Evolutionary conservation across 2,888 invertebrate species (phyloP).

Genomic region (Hypselothyrea guttata): DNA sequence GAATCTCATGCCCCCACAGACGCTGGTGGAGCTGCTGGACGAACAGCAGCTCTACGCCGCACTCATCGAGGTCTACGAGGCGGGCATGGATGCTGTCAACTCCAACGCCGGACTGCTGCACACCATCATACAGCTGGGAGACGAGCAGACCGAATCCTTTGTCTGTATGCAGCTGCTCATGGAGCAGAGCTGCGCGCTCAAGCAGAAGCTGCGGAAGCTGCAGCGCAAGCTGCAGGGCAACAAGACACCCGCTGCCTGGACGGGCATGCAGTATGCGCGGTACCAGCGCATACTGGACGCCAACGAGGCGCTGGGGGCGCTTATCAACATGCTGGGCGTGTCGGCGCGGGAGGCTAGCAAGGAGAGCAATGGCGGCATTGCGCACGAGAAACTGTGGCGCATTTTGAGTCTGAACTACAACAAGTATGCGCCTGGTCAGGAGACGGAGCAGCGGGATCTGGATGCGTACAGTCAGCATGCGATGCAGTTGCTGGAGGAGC

Average conservation of each 20-base stretch:
- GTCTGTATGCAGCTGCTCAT: constrained; percentile 89
- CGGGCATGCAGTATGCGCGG: constrained; percentile 79
- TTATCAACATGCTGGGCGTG: constrained; percentile 85
- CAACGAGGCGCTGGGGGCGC: constrained; percentile 84
- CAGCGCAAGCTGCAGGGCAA: constrained; percentile 85
- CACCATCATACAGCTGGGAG: constrained; percentile 84
- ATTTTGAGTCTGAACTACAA: constrained; percentile 84
- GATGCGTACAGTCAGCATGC: constrained; percentile 55
- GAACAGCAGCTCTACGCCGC: constrained; percentile 86
- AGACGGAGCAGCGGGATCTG: constrained; percentile 50
- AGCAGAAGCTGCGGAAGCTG: constrained; percentile 91
- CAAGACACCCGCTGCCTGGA: constrained; percentile 81
- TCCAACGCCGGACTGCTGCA: constrained; percentile 86
- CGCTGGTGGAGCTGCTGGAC: constrained; percentile 83
- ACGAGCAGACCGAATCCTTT: constrained; percentile 87
- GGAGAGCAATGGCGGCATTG: constrained; percentile 83
- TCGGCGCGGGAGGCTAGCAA: constrained; percentile 84
- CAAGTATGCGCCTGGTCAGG: constrained; percentile 76
- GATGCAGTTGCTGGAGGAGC: constrained; percentile 83
- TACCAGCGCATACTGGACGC: constrained; percentile 84
- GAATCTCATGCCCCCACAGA: constrained; percentile 89
- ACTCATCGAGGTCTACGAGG: constrained; percentile 84
- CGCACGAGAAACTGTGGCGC: constrained; percentile 87
- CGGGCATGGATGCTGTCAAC: constrained; percentile 88
- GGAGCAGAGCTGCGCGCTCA: constrained; percentile 87